phyloP scores from a whole-genome alignment of 30 jellyfish, hydroid and myxozoan species.

The Cassiopea xamachana region DNA sequence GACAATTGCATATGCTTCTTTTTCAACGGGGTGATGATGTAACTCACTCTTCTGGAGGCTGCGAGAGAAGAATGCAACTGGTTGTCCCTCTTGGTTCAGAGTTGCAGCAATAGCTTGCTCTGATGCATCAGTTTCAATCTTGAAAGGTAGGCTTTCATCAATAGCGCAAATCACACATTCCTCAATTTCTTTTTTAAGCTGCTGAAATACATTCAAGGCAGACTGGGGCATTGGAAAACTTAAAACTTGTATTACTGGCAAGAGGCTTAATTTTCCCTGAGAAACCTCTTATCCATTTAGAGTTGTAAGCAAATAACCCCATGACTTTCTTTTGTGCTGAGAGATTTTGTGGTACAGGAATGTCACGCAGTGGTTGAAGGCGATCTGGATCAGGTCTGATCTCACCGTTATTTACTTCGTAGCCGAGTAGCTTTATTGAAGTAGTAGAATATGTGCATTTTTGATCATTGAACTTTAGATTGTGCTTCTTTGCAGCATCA shows the following conservation, averaged over 20 bases:
- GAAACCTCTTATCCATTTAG: slow-evolving; percentile 79
- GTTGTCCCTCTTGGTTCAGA: slow-evolving; percentile 79
- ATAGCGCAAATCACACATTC: slow-evolving; percentile 36
- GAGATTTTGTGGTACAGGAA: slow-evolving; percentile 47
- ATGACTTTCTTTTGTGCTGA: slow-evolving; percentile 31
- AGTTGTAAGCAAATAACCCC: slow-evolving; percentile 66
- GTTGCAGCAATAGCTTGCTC: slow-evolving; percentile 86
- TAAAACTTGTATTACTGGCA: background rate
- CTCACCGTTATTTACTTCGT: slow-evolving; percentile 52
- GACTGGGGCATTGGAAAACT: slow-evolving; percentile 42
- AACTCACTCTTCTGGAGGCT: slow-evolving; percentile 58
- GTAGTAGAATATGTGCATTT: slow-evolving; percentile 43
- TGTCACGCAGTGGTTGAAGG: slow-evolving; percentile 45
- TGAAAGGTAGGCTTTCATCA: slow-evolving; percentile 73
- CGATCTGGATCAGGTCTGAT: slow-evolving; percentile 79
- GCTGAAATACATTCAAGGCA: slow-evolving; percentile 25
- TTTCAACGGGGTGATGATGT: slow-evolving; percentile 69
- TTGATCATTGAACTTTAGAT: slow-evolving; percentile 30
- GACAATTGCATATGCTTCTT: slow-evolving; percentile 80
- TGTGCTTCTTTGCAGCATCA: slow-evolving; percentile 66
- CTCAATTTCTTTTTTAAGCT: slow-evolving; percentile 14
- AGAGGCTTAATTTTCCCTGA: slow-evolving; percentile 64
- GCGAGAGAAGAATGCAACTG: slow-evolving; percentile 83
- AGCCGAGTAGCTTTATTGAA: slow-evolving; percentile 58
- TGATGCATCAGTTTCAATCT: slow-evolving; percentile 88